Evolutionary conservation across 2,888 invertebrate species (phyloP), one percentile per base, ranked within the genome.

Genomic region (Lasioglossum marginatum): DNA sequence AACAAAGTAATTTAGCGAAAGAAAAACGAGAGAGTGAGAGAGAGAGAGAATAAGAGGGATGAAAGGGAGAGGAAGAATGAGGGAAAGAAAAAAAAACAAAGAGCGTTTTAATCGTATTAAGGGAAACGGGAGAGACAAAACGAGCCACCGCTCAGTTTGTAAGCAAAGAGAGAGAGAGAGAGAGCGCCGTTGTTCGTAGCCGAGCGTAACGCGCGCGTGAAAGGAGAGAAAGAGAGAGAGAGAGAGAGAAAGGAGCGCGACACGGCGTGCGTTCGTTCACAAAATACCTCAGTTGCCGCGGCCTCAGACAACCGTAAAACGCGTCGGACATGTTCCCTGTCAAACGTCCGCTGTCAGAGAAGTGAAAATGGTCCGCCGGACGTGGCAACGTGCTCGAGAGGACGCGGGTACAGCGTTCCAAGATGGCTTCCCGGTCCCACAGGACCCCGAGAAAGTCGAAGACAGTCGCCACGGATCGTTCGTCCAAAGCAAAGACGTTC

Each of bases 251-350:
- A 82, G 66, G 82, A 87, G 85, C 88, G 85, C 83, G 87, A 88
- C 90, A 92, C 89, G 88, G 89, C 91, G 90, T 83, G 91, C 92
- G 92, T 94, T 93, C 92, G 92, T 90, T 94, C 93, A 92, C 92
- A 94, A 90, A 68, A 94, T 94, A 95, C 95, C 95, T 95, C 95
- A 94, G 92, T 93, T 94, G 94, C 93, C 94, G 94, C 88, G 93
- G 92, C 92, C 94, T 94, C 94, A 92, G 94, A 92, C 89, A 85
- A 83, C 82, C 84, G 63, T 34, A 34, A 31, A 86, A 43, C 78
- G 86, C 79, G 83, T n/a, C 70, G 12, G 37, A 70, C 37, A 63
- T 19, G 63, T 31, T 70, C 40, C 40, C 68, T 5, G 34, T 57
- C 23, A 23, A 23, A 34, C 40, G 40, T 31, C 63, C 63, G 31